Percentiles rank a stretch among this genome's conserved stretches.
Conservation (phyloP, 2,888 invertebrate genomes). For the Omphaloscelis lunosa region DNA sequence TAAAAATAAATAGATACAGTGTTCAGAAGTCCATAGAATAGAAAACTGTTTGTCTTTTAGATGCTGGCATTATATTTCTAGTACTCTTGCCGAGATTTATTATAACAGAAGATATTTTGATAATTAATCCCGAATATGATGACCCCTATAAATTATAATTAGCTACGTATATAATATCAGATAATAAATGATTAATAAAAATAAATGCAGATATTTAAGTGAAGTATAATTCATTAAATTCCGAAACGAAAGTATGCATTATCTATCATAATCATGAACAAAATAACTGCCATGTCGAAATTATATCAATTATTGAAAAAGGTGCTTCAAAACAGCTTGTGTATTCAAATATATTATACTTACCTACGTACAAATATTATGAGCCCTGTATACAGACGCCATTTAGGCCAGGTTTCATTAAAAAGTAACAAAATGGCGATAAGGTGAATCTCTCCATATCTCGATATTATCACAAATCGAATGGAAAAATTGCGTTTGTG, state of each 20-base stretch:
- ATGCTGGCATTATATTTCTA: not conserved
- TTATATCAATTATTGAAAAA: conserved; percentile 50
- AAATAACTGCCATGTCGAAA: conserved; percentile 31
- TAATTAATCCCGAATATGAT: not conserved
- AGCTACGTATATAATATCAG: not conserved
- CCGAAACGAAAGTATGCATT: not conserved
- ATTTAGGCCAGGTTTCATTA: not conserved
- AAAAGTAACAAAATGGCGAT: not conserved
- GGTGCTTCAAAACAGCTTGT: conserved; percentile 43
- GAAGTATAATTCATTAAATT: not conserved
- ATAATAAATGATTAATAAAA: not conserved
- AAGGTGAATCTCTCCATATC: not conserved
- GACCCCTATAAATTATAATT: not conserved
- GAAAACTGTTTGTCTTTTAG: not conserved
- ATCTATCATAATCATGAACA: not conserved
- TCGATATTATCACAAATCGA: not conserved
- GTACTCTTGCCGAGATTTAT: not conserved
- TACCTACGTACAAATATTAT: not conserved
- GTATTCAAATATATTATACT: conserved; percentile 3
- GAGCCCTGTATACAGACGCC: not conserved
- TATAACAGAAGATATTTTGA: conserved; percentile 5
- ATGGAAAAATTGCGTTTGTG: not conserved
- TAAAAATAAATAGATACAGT: conserved; percentile 7
- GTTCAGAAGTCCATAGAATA: conserved; percentile 11
- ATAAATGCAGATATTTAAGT: not conserved